Percentiles rank a stretch among this genome's conserved stretches.
phyloP scores from a whole-genome alignment of 2,113 vertebrate species.

The Manacus vitellinus region DNA sequence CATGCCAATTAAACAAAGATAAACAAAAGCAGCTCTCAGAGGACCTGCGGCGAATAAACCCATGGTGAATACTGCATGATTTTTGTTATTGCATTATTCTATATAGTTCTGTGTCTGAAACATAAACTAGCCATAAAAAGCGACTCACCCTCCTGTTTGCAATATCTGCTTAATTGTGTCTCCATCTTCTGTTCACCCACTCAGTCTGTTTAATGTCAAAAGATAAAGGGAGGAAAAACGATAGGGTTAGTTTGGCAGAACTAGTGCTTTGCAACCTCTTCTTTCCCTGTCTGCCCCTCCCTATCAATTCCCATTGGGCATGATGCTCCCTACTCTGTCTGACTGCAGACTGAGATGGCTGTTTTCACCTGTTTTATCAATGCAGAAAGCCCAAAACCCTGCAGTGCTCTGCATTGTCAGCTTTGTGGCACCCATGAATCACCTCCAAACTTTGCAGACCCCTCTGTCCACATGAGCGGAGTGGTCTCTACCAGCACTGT shows the following conservation, averaged over 20 bases:
- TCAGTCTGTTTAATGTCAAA: conserved; percentile 39
- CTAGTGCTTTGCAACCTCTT: not conserved
- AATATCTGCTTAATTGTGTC: conserved; percentile 33
- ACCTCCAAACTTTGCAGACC: not conserved
- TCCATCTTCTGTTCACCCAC: conserved; percentile 3
- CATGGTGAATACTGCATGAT: not conserved
- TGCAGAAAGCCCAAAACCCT: not conserved
- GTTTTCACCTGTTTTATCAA: not conserved
- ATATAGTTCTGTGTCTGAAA: conserved; percentile 2
- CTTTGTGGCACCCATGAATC: not conserved
- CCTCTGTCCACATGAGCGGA: accelerated
- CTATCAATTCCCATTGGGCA: not conserved
- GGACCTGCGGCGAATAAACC: conserved; percentile 26
- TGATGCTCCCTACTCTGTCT: not conserved
- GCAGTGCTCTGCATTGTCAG: not conserved
- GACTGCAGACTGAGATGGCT: not conserved
- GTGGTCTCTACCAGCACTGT: not conserved
- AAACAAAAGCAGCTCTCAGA: conserved; percentile 48
- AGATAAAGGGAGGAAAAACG: conserved; percentile 16
- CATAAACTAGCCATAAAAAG: conserved; percentile 33
- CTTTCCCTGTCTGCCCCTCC: not conserved
- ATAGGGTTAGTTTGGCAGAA: conserved; percentile 5
- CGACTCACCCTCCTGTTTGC: not conserved
- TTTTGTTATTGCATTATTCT: conserved; percentile 49
- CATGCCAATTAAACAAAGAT: conserved; percentile 55